Evolutionary conservation across 2,888 invertebrate genomes (phyloP).

Genomic region (Eurytoma adleriae): DNA sequence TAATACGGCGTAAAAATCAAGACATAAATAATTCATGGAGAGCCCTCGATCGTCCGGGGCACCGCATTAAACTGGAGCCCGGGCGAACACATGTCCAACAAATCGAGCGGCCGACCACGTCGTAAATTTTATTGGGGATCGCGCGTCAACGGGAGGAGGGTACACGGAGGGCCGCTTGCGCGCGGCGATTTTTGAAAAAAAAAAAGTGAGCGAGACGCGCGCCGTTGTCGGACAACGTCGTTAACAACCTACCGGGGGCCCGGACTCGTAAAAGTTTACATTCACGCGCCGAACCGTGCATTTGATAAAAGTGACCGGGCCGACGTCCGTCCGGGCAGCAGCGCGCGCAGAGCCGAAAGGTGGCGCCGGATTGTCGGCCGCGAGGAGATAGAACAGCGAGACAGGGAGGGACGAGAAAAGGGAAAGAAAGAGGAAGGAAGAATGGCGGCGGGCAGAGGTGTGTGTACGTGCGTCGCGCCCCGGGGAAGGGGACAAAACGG

Average conservation of each 20-base stretch:
- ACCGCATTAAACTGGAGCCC: constrained; percentile 29
- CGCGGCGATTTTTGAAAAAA: constrained; percentile 51
- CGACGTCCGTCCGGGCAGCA: constrained; percentile 22
- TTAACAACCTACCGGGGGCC: constrained; percentile 26
- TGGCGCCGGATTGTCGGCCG: constrained; percentile 72
- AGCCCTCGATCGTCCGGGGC: constrained; percentile 11
- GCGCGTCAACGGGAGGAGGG: constrained; percentile 32
- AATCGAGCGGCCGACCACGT: constrained; percentile 44
- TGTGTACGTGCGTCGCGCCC: constrained; percentile 11
- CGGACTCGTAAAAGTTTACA: constrained; percentile 47
- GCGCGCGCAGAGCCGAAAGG: constrained; percentile 59
- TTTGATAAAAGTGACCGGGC: constrained; percentile 45
- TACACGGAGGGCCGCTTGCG: constrained; percentile 42
- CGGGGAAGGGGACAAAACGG: constrained; percentile 7
- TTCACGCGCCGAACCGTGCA: constrained; percentile 36
- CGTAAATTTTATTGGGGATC: constrained; percentile 54
- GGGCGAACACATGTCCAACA: constrained; percentile 41
- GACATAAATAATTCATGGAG: constrained; percentile 54
- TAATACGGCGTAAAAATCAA: constrained; percentile 29
- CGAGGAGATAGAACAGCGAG: constrained; percentile 8
- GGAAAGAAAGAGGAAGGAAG: constrained; percentile 18
- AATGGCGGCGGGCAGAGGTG: constrained; percentile 25
- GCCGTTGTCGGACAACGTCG: constrained; percentile 49
- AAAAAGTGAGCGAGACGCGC: constrained; percentile 35
- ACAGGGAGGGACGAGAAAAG: constrained; percentile 5